These are phyloP conservation scores for Ancistrus triradiatus DNA, from an alignment of 2,113 vertebrate genomes.

Conservation along the genomic window DNA sequence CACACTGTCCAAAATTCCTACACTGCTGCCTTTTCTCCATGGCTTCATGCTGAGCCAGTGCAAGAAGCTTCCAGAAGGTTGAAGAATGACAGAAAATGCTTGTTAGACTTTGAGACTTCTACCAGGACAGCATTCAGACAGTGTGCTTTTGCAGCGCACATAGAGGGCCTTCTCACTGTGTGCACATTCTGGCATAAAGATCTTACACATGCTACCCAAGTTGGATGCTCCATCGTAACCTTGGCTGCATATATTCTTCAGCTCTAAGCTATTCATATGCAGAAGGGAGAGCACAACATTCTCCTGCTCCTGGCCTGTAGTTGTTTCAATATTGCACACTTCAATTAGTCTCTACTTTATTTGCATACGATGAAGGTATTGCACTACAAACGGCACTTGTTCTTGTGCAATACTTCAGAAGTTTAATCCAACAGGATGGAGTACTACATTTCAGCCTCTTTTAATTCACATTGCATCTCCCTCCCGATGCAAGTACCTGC, in stretches of 20 bases:
- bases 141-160: constrained; percentile 31
- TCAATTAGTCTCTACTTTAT: constrained; percentile 20
- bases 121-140: constrained; percentile 30
- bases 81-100: constrained; percentile 25
- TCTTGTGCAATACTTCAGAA: constrained; percentile 25
- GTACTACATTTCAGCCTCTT: constrained; percentile 24
- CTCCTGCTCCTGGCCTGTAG: constrained; percentile 26
- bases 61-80: constrained; percentile 27
- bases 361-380: constrained; percentile 22
- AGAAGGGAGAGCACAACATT: constrained; percentile 21
- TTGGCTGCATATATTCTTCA: constrained; percentile 33
- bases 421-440: constrained; percentile 29
- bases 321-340: constrained; percentile 11
- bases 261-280: constrained; percentile 18
- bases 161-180: constrained; percentile 31
- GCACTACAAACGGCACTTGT: constrained; percentile 27
- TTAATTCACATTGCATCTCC: constrained; percentile 8
- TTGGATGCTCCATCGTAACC: constrained; percentile 29
- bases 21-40: constrained; percentile 27
- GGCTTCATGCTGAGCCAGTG: constrained; percentile 5
- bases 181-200: constrained; percentile 7
- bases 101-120: constrained; percentile 27
- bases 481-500: constrained; percentile 23
- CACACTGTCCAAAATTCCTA: constrained; percentile 15
- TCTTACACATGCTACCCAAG: constrained; percentile 28